Base-by-base conservation (phyloP, 2,113 vertebrate genomes). In the Cryptotis parvus region DNA sequence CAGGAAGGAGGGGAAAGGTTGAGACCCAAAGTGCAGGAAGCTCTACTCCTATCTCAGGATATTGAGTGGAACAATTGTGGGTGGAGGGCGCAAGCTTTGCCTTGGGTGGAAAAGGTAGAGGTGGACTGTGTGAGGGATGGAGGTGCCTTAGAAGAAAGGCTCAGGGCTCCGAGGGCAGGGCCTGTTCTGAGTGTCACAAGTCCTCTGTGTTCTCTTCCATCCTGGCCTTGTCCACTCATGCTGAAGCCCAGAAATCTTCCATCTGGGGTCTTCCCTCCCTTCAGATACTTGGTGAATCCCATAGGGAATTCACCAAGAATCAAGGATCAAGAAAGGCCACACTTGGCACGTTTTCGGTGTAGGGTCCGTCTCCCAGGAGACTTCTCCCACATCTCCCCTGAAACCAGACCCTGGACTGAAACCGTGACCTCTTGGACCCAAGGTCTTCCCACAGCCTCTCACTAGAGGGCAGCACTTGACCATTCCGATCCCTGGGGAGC, bases 101-200 rank as follows among this genome's bases (percentile, higher is more conserved):
- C 49, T 41, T 86, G 72, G 66, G 68, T n/a, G 80, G 11, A 49
- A 33, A 33, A 10, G 6, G 31, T 26, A 35, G 43, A 81, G 39
- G 27, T 9, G 10, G 39, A 37, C 26, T n/a, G n/a, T n/a, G n/a
- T n/a, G n/a, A n/a, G n/a, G n/a, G n/a, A n/a, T n/a, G n/a, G n/a
- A n/a, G n/a, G n/a, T n/a, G n/a, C n/a, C n/a, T n/a, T n/a, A n/a
- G n/a, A n/a, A n/a, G 7, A 45, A 73, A 78, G 43, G 29, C 9
- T 6, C 41, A 82, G 70, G 43, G 29, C 61, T 52, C 92, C 69
- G 94, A 90, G 41, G 92, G 84, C 87, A 90, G 90, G 94, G 94
- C 61, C 16, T 31, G 78, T 91, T 63, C 49, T 37, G 9, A 9
- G 14, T 14, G 45, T 12, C 45, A 49, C 45, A 49, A 10, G 45